A percentile compares a stretch with the other conserved stretches of the same genome.
phyloP scores from a whole-genome alignment of 1,140 invertebrate genomes.

The Papilio dardanus region DNA sequence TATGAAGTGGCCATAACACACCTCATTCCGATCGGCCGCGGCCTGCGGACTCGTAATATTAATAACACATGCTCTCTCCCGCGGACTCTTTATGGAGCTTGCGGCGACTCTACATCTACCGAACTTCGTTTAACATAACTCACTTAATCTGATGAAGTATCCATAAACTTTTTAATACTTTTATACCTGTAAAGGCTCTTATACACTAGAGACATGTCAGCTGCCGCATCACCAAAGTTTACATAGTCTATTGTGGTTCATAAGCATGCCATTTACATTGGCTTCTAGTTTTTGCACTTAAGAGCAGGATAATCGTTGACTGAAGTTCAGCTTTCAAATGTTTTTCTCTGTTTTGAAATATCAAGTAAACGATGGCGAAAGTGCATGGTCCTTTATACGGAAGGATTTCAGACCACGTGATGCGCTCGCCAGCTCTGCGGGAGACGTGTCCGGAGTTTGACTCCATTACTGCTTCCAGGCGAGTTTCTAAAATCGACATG shows the following conservation, averaged over 20 bases:
- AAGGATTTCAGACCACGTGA: background rate
- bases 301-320: background rate
- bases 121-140: background rate
- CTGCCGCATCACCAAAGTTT: background rate
- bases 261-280: background rate
- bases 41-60: slow-evolving; percentile 36
- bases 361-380: background rate
- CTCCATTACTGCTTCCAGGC: slow-evolving; percentile 11
- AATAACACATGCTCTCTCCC: slow-evolving; percentile 46
- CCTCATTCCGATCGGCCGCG: slow-evolving; percentile 30
- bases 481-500: background rate
- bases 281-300: background rate
- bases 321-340: background rate
- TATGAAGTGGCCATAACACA: slow-evolving; percentile 20
- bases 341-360: background rate
- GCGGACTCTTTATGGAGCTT: slow-evolving; percentile 39
- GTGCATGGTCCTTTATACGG: slow-evolving; percentile 14
- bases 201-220: background rate
- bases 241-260: background rate
- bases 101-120: slow-evolving; percentile 34
- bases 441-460: slow-evolving; percentile 14
- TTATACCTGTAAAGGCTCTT: background rate
- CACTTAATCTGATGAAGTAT: slow-evolving; percentile 21
- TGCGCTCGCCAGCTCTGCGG: slow-evolving; percentile 2
- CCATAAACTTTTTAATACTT: background rate